phyloP scores from a whole-genome alignment of 2,797 vertebrate species.

The Lithobates sylvaticus region DNA sequence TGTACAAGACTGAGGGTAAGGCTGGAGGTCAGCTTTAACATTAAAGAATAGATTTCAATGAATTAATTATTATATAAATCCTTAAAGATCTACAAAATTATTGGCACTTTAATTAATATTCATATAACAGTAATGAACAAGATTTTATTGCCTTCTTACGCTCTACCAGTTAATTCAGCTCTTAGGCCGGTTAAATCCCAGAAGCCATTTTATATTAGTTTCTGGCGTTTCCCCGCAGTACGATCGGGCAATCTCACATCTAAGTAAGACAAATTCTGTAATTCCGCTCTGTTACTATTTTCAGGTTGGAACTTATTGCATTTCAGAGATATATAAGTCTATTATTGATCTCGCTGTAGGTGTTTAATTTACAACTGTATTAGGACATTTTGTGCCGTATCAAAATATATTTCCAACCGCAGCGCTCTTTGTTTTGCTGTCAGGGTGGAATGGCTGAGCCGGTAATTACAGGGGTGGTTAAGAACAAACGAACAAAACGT shows the following conservation, averaged over 20 bases:
- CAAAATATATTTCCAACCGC: not conserved
- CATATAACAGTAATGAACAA: not conserved
- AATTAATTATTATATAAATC: too few species aligned
- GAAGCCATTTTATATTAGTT: not conserved
- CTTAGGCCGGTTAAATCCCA: not conserved
- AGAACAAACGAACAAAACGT: too few species aligned
- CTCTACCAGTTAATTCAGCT: too few species aligned
- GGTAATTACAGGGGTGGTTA: not conserved
- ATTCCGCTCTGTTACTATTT: constrained; percentile 21
- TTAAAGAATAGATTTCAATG: too few species aligned
- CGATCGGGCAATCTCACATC: not conserved
- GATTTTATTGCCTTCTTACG: not conserved
- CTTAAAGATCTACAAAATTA: too few species aligned
- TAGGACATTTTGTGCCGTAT: constrained; percentile 14
- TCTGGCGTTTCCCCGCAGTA: not conserved
- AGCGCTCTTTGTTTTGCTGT: not conserved
- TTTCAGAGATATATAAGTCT: constrained; percentile 1
- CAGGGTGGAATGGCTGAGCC: not conserved
- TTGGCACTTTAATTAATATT: not conserved
- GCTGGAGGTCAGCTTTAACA: too few species aligned
- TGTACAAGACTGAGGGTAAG: too few species aligned
- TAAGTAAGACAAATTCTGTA: not conserved
- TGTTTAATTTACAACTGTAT: constrained; percentile 42
- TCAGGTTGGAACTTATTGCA: constrained; percentile 24
- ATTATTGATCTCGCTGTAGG: constrained; percentile 49